Evolutionary conservation across 2,113 vertebrate species (phyloP).

Genomic region (Peromyscus leucopus): DNA sequence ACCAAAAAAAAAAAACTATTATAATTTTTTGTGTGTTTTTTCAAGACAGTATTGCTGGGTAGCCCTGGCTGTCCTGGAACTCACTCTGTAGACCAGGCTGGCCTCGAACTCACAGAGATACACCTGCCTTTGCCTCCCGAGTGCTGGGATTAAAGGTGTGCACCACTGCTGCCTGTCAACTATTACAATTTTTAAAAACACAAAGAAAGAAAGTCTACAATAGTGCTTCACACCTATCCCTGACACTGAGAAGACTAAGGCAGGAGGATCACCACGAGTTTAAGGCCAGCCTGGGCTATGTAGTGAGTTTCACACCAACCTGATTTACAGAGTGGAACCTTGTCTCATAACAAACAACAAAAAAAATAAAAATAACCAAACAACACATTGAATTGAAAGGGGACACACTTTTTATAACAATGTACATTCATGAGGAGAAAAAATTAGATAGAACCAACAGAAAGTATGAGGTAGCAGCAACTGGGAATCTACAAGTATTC

Average conservation of each 20-base stretch:
- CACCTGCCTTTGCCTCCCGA: neutral
- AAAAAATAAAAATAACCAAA: neutral
- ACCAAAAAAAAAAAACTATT: neutral
- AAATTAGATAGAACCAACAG: neutral
- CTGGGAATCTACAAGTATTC: neutral
- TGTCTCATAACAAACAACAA: neutral
- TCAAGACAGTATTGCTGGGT: neutral
- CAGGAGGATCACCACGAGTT: neutral
- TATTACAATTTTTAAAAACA: neutral
- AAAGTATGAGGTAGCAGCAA: neutral
- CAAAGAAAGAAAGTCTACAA: neutral
- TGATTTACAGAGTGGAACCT: neutral
- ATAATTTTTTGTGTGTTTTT: neutral
- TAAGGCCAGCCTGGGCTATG: neutral
- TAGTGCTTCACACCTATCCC: neutral
- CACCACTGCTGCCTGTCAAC: neutral
- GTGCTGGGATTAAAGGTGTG: neutral
- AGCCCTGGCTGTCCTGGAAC: neutral
- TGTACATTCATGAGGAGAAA: neutral
- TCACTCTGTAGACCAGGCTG: neutral
- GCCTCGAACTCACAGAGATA: neutral
- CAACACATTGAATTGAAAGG: neutral
- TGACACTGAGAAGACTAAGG: neutral
- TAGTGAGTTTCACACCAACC: neutral
- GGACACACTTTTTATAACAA: neutral